phyloP scores from a whole-genome alignment of 1,140 invertebrate genomes.

The Chlorops oryzae region DNA sequence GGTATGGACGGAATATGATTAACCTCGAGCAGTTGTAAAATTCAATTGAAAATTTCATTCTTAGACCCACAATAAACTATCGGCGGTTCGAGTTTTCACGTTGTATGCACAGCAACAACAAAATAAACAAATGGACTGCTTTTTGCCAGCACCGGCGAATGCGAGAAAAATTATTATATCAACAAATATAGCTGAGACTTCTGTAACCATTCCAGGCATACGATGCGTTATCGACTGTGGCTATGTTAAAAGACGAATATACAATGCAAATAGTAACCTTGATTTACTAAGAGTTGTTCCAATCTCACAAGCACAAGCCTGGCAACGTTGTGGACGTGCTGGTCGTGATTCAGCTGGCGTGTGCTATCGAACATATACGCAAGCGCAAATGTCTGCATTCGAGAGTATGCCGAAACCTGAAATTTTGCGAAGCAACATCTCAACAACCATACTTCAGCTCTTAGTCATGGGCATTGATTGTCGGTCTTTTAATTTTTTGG shows the following conservation, averaged over 20 bases:
- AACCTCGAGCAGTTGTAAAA: too few relatives aligned
- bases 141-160: slow-evolving; percentile 59
- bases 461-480: slow-evolving; percentile 78
- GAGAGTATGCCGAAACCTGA: slow-evolving; percentile 71
- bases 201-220: slow-evolving; percentile 91
- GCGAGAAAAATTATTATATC: slow-evolving; percentile 85
- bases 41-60: not conserved
- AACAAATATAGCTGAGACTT: slow-evolving; percentile 98
- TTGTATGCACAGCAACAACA: slow-evolving; percentile 78
- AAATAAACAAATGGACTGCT: slow-evolving; percentile 71
- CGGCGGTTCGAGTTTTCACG: slow-evolving; percentile 65
- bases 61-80: slow-evolving; percentile 11
- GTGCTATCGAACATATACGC: slow-evolving; percentile 80
- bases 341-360: slow-evolving; percentile 76
- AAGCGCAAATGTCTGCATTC: slow-evolving; percentile 57
- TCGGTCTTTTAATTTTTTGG: slow-evolving; percentile 84
- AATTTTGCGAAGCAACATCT: slow-evolving; percentile 61
- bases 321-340: slow-evolving; percentile 85
- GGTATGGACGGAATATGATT: too few relatives aligned
- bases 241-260: slow-evolving; percentile 78
- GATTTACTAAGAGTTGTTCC: slow-evolving; percentile 76
- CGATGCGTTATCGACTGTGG: slow-evolving; percentile 93
- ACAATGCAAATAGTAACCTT: slow-evolving; percentile 74
- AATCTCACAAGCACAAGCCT: slow-evolving; percentile 86
- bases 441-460: slow-evolving; percentile 56